Evolutionary conservation across 2,888 invertebrate species (phyloP).

Genomic region (Doris montereyensis): DNA sequence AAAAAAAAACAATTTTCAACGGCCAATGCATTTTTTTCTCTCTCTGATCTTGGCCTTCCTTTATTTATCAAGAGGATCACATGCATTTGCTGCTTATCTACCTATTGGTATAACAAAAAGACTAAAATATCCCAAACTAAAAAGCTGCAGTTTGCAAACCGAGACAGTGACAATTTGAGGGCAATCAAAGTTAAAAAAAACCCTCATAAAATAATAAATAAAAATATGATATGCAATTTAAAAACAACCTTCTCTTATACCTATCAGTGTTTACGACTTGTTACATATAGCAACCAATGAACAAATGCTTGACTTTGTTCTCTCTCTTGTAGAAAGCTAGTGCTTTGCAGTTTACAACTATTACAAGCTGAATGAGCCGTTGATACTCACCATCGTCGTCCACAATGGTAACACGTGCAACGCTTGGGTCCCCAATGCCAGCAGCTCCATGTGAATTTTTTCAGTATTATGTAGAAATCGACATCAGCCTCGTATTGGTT

Average conservation of each 20-base stretch:
- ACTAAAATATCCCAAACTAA: no score
- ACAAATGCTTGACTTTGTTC: no score
- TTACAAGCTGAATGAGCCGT: no score
- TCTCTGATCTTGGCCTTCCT: no score
- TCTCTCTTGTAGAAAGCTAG: no score
- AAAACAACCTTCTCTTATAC: neutral
- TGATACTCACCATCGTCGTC: conserved; percentile 70
- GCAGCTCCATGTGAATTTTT: conserved; percentile 63
- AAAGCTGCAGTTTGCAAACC: no score
- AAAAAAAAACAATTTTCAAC: no score
- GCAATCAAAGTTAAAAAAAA: neutral
- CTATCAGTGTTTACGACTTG: neutral
- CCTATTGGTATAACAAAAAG: no score
- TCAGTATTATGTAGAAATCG: conserved; percentile 68
- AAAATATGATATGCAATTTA: neutral
- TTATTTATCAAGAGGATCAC: no score
- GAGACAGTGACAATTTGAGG: no score
- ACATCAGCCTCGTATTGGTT: conserved; percentile 66
- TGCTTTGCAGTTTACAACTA: neutral
- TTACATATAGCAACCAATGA: neutral
- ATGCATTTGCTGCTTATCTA: no score
- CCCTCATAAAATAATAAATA: neutral
- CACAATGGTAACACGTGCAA: conserved; percentile 67
- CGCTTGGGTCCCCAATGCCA: conserved; percentile 67
- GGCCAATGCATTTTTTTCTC: no score